These are phyloP conservation scores for Alosa sapidissima DNA, from an alignment of 2,797 vertebrate species.

Conservation along the genomic window DNA sequence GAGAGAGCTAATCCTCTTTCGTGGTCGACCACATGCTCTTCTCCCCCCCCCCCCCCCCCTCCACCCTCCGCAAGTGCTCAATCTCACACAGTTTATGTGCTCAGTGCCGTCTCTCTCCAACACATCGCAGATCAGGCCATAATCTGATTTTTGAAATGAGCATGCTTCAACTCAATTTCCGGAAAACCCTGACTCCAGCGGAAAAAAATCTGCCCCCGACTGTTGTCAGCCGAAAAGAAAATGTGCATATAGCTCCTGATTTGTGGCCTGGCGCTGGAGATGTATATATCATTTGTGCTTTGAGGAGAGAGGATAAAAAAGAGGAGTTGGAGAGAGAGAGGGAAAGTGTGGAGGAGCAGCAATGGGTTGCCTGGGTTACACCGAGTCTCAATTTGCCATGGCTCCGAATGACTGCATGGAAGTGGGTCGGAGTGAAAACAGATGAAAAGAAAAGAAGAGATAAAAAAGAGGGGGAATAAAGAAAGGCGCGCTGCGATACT, in stretches of 20 bases:
- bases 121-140: neutral
- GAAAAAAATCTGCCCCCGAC: neutral
- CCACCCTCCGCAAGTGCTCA: neutral
- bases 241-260: neutral
- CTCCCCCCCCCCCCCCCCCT: neutral
- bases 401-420: neutral
- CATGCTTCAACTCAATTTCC: neutral
- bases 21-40: constrained; percentile 12
- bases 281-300: neutral
- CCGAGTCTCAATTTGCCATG: neutral
- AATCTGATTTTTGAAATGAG: neutral
- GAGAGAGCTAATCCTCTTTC: constrained; percentile 31
- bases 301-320: constrained; percentile 11
- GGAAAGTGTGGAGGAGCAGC: constrained; percentile 3
- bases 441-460: neutral
- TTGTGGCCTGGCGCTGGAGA: neutral
- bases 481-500: neutral
- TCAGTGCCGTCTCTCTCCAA: neutral
- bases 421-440: neutral
- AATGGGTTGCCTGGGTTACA: neutral
- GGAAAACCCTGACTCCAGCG: neutral
- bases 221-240: constrained; percentile 13
- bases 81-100: neutral
- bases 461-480: neutral
- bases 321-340: constrained; percentile 21